These are phyloP conservation scores for Morus bassanus DNA, from an alignment of 2,797 vertebrate genomes.

Conservation along the genomic window DNA sequence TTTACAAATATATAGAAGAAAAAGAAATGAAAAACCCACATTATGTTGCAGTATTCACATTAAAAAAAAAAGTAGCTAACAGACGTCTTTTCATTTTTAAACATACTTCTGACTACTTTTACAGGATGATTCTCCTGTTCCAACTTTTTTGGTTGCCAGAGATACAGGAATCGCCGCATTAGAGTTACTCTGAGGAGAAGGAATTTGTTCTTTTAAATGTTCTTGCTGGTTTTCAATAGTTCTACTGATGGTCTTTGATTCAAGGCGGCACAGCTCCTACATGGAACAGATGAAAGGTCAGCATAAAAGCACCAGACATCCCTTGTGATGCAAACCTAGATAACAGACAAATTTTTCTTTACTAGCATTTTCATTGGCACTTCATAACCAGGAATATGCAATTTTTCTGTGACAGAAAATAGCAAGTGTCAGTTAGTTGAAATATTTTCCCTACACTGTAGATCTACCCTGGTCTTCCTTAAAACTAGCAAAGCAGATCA, in stretches of 20 bases:
- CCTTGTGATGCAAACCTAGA: background rate
- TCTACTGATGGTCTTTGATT: constrained; percentile 76
- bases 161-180: constrained; percentile 49
- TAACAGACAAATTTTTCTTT: background rate
- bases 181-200: constrained; percentile 72
- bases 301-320: background rate
- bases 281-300: background rate
- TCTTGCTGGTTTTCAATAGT: constrained; percentile 73
- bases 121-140: constrained; percentile 75
- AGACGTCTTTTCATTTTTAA: background rate
- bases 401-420: background rate
- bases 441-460: background rate
- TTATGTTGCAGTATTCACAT: background rate
- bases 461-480: background rate
- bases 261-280: constrained; percentile 84
- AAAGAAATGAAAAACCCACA: background rate
- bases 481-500: background rate
- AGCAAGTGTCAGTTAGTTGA: background rate
- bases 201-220: constrained; percentile 66
- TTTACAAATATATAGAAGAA: background rate
- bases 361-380: background rate
- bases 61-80: accelerated
- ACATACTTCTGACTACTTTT: constrained; percentile 77
- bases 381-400: background rate
- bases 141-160: constrained; percentile 66